Base-by-base conservation (phyloP, 1,140 invertebrate genomes). In the Dolichoris vasculosae region DNA sequence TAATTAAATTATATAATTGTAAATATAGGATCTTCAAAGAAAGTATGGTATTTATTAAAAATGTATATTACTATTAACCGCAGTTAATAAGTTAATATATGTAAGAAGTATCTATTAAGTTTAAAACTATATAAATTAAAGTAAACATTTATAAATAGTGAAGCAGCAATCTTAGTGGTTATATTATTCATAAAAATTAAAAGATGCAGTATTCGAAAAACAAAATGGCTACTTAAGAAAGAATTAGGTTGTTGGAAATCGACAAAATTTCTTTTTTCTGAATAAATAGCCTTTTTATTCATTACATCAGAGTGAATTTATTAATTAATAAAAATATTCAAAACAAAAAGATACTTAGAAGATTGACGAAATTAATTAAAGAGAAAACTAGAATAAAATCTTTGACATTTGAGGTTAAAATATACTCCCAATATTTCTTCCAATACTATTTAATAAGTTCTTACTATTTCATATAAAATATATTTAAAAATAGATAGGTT, bases 171-270 rank as follows among this genome's bases (percentile, higher is more conserved):
- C 35, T 15, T 35, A 32, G 9, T 32, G 8, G 11, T 30, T 67
- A 38, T 9, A 7, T 69, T 35, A 13, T 0, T 38, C n/a, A n/a
- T n/a, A n/a, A 69, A 6, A 35, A 20, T 78, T 30, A 17, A 30
- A 35, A 13, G 32, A 38, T 40, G 26, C n/a, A 67, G 59, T 46
- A 40, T 26, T 40, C 43, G 48, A 67, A 55, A 80, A 75, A 82
- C 32, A 82, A 67, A 82, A 82, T 82, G 80, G 40, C 64, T 30
- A 73, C 43, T 82, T 82, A 73, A 55, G n/a, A 32, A 48, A 35
- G 80, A 71, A 46, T 69, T 71, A 13, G 64, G 32, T 23, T 35
- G 2, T 26, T 13, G 40, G 26, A 55, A 51, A 46, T 48, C 26
- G 30, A 77, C 71, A 46, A 55, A 77, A 55, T 35, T 26, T 8